Percentiles rank a stretch among this genome's conserved stretches.
phyloP scores from a whole-genome alignment of 1,140 invertebrate genomes.

The Holotrichia oblita region DNA sequence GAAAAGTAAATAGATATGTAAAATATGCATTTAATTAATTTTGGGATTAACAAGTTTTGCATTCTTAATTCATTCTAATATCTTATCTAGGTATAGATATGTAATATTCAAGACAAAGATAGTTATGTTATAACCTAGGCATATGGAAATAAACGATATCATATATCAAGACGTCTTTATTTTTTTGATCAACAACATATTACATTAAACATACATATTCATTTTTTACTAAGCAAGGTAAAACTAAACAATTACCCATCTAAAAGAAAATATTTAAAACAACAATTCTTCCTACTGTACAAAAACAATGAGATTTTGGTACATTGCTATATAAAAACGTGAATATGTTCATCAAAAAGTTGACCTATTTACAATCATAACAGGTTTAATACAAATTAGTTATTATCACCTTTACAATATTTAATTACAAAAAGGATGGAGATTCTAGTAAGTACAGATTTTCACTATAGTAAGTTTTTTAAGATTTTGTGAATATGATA shows the following conservation, averaged over 20 bases:
- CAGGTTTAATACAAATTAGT: background rate
- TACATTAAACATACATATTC: slow-evolving; percentile 25
- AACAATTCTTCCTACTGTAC: background rate
- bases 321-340: slow-evolving; percentile 26
- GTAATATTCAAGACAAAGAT: too few relatives aligned
- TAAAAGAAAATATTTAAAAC: background rate
- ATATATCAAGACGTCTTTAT: slow-evolving; percentile 34
- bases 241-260: background rate
- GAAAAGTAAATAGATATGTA: too few relatives aligned
- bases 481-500: too few relatives aligned
- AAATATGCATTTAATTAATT: too few relatives aligned
- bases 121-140: too few relatives aligned
- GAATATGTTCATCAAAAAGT: slow-evolving; percentile 28
- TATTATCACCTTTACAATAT: slow-evolving; percentile 13
- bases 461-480: too few relatives aligned
- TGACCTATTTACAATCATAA: slow-evolving; percentile 20
- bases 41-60: too few relatives aligned
- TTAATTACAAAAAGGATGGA: slow-evolving; percentile 11
- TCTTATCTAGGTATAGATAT: too few relatives aligned
- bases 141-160: background rate
- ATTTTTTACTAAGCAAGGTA: slow-evolving; percentile 37
- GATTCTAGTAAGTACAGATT: too few relatives aligned
- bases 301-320: background rate
- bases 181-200: slow-evolving; percentile 11
- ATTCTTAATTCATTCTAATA: too few relatives aligned